Conservation (phyloP, 2,113 vertebrate species). For the Bungarus multicinctus region DNA sequence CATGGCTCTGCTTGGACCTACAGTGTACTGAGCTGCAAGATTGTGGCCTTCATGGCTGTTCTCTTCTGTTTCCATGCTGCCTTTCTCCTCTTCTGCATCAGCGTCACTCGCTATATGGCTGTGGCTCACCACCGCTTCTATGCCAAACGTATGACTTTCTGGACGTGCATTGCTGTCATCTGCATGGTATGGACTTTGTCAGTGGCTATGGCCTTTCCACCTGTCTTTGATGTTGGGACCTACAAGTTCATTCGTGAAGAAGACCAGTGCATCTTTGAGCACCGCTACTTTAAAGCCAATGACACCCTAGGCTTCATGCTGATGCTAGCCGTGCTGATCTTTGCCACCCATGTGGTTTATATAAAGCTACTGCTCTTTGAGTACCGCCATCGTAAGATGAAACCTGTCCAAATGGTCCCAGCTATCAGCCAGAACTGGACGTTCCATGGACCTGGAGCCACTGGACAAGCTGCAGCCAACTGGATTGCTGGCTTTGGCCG, state of each 20-base stretch:
- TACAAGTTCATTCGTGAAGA: slow-evolving; percentile 93
- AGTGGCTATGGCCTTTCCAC: slow-evolving; percentile 92
- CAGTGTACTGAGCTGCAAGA: slow-evolving; percentile 89
- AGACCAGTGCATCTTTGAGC: slow-evolving; percentile 94
- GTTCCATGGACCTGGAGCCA: slow-evolving; percentile 92
- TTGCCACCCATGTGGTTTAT: slow-evolving; percentile 91
- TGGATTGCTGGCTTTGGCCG: slow-evolving; percentile 94
- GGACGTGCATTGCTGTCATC: slow-evolving; percentile 89
- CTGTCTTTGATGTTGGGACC: slow-evolving; percentile 90
- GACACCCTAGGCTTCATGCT: slow-evolving; percentile 96
- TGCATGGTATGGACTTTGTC: slow-evolving; percentile 95
- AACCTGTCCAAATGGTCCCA: slow-evolving; percentile 90
- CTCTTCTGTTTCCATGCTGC: slow-evolving; percentile 93
- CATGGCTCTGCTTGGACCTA: slow-evolving; percentile 91
- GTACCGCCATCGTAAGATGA: slow-evolving; percentile 94
- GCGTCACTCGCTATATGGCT: slow-evolving; percentile 92
- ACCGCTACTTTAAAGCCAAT: slow-evolving; percentile 93
- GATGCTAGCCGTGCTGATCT: slow-evolving; percentile 90
- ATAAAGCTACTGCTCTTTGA: slow-evolving; percentile 91
- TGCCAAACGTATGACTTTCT: slow-evolving; percentile 93
- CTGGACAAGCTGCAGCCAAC: slow-evolving; percentile 91
- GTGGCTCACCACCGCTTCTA: slow-evolving; percentile 94
- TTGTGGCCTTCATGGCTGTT: slow-evolving; percentile 92
- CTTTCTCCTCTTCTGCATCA: slow-evolving; percentile 95
- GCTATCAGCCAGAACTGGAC: slow-evolving; percentile 97